Evolutionary conservation across 1,140 invertebrate genomes (phyloP).

Genomic region (Meloidogyne exigua): DNA sequence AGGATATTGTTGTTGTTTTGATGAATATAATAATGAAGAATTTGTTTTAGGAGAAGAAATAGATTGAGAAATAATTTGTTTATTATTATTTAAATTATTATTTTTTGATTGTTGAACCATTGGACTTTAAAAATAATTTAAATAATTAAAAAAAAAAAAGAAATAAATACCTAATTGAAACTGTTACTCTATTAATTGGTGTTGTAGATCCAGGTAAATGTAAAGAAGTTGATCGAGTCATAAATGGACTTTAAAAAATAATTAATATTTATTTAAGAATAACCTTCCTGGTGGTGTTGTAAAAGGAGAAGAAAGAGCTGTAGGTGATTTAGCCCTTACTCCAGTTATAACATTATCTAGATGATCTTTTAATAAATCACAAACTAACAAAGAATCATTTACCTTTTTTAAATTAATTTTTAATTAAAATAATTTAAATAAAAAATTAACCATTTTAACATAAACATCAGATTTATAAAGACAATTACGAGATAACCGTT

Average conservation of each 20-base stretch:
- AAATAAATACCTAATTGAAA: slow-evolving; percentile 2
- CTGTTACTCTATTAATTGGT: slow-evolving; percentile 19
- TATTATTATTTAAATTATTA: too few species aligned
- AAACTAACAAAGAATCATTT: slow-evolving; percentile 44
- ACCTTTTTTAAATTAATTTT: neutral
- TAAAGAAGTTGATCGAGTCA: slow-evolving; percentile 25
- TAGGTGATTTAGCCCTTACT: slow-evolving; percentile 43
- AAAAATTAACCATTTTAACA: slow-evolving; percentile 42
- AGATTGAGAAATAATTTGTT: too few species aligned
- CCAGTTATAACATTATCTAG: slow-evolving; percentile 39
- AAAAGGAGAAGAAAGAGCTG: slow-evolving; percentile 38
- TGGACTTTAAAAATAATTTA: neutral
- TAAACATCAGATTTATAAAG: slow-evolving; percentile 48
- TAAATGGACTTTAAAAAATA: slow-evolving; percentile 23
- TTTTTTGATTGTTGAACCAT: slow-evolving; percentile 20
- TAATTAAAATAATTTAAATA: neutral
- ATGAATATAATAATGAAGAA: too few species aligned
- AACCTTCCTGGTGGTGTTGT: slow-evolving; percentile 30
- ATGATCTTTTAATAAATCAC: slow-evolving; percentile 41
- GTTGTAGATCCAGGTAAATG: slow-evolving; percentile 6
- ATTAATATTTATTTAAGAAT: neutral
- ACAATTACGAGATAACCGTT: slow-evolving; percentile 39
- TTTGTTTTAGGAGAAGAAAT: too few species aligned
- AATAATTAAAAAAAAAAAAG: neutral
- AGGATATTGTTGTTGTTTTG: neutral